Base-by-base conservation (phyloP, 2,888 invertebrate species). In the Caenorhabditis zanzibari region DNA sequence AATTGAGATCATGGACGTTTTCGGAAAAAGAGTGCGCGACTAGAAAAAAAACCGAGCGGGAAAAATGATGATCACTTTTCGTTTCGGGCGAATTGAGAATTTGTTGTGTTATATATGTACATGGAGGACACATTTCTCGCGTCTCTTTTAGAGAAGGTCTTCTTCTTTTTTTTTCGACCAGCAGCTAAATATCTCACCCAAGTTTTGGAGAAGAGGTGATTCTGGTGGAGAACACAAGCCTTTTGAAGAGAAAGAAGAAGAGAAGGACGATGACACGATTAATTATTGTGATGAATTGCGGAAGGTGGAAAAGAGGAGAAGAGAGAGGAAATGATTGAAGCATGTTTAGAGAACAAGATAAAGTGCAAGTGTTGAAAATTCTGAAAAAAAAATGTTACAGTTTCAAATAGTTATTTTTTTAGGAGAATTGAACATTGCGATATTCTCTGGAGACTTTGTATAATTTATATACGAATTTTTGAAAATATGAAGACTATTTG, bases 281-380 rank as follows among this genome's bases (percentile, higher is more conserved):
- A 74, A 74, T 74, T 74, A 74, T 68, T 54, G 75, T 68, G 68
- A 68, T 76, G 56, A 76, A 68, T 76, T 76, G 73, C 52, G 49
- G 61, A 35, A 10, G 38, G 38, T 38, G 38, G 32, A 32, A 7
- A 9, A 38, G 5, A 2, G 28, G 38, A 71, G 26, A n/a, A 47
- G 38, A 22, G 32, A 32, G n/a, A 54, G 52, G 52, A 22, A 52
- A 6, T 6, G 52, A 47, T 19, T 24, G 35, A 63, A 44, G 44
- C 41, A 10, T 44, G 63, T 63, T 58, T 58, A 5, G n/a, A 14
- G 26, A n/a, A 24, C 24, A 0, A 19, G 58, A 58, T 58, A n/a
- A 19, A 58, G 35, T 58, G 58, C 32, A 58, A 58, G 58, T 58
- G 58, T n/a, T 28, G 26, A 26, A 54, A 26, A 54, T 6, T 6